Base-by-base conservation (phyloP, 2,888 invertebrate genomes). In the Drosophila acutilabella region DNA sequence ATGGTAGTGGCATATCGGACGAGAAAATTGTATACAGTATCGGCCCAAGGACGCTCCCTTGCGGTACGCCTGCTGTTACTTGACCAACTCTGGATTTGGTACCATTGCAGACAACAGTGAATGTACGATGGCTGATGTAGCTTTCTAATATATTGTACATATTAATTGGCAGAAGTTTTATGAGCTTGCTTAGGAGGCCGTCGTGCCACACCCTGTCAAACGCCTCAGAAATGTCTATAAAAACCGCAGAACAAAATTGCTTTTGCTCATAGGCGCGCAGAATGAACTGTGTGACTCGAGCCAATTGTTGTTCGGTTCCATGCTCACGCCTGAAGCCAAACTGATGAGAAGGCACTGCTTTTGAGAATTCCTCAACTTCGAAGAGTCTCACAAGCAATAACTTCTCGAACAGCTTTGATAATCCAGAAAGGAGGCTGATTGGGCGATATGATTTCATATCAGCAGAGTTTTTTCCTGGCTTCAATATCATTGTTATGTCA, bases 121-220 rank as follows among this genome's bases (percentile, higher is more conserved):
- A 64, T 0, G 16, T 44, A 2, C 59, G 40, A n/a, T 26, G 10
- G 1, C 2, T 8, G 0, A 52, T 40, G 4, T 52, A 52, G 4
- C 23, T 41, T 14, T 52, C n/a, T 7, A 52, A 2, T 2, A 57
- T 2, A 0, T 51, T 51, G 20, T 18, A 51, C 2, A 51, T 13
- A 6, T 11, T 10, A 0, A 11, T 10, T 6, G 60, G 60, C 0
- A 60, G 13, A 0, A 60, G 7, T 36, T 33, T 42, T 7, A 1
- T 11, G 0, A 60, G 16, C 13, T 62, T 62, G 0, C 10, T 13
- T 0, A 56, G n/a, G 0, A 62, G 48, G 1, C 64, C 64, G 0
- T 14, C 23, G 1, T 64, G 64, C 64, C 64, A 64, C 1, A 64
- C 64, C 0, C 56, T 26, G 7, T 26, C 26, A 26, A 26, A 26